Percentiles rank a stretch among this genome's conserved stretches.
These are phyloP conservation scores for Oncorhynchus masou DNA, from an alignment of 2,113 vertebrate genomes.

Conservation along the genomic window DNA sequence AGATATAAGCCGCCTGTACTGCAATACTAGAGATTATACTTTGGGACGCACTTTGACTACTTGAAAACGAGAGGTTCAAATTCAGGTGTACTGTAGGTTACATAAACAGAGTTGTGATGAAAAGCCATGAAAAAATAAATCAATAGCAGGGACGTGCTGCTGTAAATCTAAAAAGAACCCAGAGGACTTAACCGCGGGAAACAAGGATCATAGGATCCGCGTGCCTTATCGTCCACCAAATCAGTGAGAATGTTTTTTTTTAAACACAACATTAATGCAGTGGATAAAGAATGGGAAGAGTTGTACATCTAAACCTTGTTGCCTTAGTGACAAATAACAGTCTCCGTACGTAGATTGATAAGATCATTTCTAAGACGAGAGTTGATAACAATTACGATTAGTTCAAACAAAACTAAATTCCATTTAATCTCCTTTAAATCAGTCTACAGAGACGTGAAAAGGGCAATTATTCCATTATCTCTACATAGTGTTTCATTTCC, in stretches of 20 bases:
- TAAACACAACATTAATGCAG: neutral
- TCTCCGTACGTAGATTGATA: neutral
- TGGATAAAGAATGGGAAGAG: neutral
- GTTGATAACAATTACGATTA: neutral
- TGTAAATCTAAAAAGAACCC: neutral
- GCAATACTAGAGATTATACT: no score
- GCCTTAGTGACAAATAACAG: no score
- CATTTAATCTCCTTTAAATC: neutral
- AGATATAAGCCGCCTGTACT: neutral
- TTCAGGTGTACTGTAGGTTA: neutral
- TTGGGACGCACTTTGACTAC: no score
- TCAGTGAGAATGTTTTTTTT: neutral
- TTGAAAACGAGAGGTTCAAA: neutral
- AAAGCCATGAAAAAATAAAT: neutral
- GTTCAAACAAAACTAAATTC: neutral
- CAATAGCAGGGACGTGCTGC: neutral
- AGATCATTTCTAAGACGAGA: neutral
- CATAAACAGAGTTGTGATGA: neutral
- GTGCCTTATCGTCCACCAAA: neutral
- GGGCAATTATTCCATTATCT: neutral
- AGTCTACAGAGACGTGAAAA: neutral
- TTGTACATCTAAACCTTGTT: no score
- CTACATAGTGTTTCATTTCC: neutral
- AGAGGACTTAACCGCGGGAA: slow-evolving; percentile 1
- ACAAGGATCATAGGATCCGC: neutral